A percentile compares a stretch with the other conserved stretches of the same genome.
Evolutionary conservation across 1,140 invertebrate species (phyloP).

Genomic region (Calliphora vicina): DNA sequence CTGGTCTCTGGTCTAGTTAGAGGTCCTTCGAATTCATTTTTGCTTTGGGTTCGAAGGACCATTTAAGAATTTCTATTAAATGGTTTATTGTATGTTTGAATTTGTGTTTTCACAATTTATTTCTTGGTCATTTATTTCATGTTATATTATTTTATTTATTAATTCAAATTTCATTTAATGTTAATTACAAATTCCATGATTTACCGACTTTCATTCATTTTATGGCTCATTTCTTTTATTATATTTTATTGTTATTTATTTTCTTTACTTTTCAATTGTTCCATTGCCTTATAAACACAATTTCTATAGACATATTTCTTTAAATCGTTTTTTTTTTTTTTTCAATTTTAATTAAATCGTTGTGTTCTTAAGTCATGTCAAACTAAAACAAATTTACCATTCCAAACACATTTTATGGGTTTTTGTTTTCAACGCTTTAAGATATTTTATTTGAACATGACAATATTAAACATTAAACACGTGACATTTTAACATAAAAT

Average conservation of each 20-base stretch:
- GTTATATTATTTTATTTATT: too few species aligned
- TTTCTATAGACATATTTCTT: neutral
- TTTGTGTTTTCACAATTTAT: too few species aligned
- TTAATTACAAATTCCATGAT: too few species aligned
- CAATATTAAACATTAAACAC: neutral
- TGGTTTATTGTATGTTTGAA: too few species aligned
- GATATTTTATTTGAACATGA: neutral
- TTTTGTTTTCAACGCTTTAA: neutral
- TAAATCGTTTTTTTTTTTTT: neutral
- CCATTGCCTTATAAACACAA: neutral
- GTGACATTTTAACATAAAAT: neutral
- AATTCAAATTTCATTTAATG: too few species aligned
- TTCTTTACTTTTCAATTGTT: neutral
- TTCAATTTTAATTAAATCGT: neutral
- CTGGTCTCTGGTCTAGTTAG: too few species aligned
- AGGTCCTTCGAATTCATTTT: too few species aligned
- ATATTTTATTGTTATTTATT: neutral
- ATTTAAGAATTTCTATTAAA: too few species aligned
- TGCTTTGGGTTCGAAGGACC: too few species aligned
- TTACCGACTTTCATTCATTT: too few species aligned
- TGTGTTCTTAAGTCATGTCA: neutral
- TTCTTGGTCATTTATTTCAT: too few species aligned
- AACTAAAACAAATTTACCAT: neutral
- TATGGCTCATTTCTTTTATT: neutral
- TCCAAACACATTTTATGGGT: neutral